A percentile compares a stretch with the other conserved stretches of the same genome.
Conservation (phyloP, 2,113 vertebrate species). For the Salvelinus namaycush region DNA sequence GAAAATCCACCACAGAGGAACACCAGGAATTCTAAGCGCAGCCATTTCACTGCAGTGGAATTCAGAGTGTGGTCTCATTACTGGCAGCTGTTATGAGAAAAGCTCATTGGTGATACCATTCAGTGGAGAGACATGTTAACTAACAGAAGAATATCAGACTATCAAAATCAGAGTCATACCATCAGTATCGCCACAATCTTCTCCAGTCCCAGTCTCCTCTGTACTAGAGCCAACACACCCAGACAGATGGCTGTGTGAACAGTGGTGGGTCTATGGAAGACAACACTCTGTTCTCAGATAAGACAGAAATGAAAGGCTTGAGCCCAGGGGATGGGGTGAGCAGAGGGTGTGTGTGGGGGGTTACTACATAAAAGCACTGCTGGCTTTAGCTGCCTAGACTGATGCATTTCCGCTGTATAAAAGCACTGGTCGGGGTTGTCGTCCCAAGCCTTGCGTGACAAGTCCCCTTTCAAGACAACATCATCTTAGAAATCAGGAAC, state of each 20-base stretch:
- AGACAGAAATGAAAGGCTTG: conserved; percentile 20
- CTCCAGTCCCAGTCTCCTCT: too few relatives aligned
- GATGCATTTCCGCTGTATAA: conserved; percentile 36
- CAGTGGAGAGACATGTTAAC: too few relatives aligned
- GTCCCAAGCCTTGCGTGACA: conserved; percentile 52
- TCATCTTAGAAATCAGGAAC: conserved; percentile 16
- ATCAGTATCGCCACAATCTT: too few relatives aligned
- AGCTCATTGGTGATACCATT: too few relatives aligned
- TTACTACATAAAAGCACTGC: conserved; percentile 34
- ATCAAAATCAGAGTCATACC: too few relatives aligned
- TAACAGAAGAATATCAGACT: too few relatives aligned
- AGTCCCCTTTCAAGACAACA: conserved; percentile 27
- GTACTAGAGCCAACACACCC: background rate
- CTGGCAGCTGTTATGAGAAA: too few relatives aligned
- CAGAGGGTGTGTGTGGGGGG: background rate
- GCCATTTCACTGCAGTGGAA: too few relatives aligned
- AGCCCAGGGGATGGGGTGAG: conserved; percentile 24
- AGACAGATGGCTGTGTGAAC: background rate
- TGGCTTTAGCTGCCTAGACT: conserved; percentile 20
- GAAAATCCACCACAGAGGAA: too few relatives aligned
- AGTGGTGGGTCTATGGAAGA: conserved; percentile 13
- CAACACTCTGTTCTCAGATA: conserved; percentile 25
- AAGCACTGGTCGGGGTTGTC: conserved; percentile 1
- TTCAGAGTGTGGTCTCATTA: too few relatives aligned
- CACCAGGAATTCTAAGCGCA: too few relatives aligned